These are phyloP conservation scores for Phacellophora camtschatica DNA, from an alignment of 30 jellyfish, hydroid and myxozoan species.

Conservation along the genomic window DNA sequence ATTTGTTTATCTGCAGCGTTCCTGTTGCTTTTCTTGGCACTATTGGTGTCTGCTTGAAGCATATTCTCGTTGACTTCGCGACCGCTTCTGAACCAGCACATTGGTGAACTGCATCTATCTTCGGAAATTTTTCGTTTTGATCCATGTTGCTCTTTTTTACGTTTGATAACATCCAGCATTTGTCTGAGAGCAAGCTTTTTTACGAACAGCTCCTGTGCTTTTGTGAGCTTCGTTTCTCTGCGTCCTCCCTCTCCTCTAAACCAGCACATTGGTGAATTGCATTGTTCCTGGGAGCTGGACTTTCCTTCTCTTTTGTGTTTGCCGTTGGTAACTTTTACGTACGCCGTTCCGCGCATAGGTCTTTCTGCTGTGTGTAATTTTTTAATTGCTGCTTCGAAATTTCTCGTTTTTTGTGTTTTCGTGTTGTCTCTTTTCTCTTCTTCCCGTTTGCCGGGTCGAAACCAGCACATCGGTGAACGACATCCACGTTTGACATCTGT, in stretches of 20 bases:
- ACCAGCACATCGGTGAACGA: constrained; percentile 53
- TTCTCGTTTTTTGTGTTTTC: constrained; percentile 3
- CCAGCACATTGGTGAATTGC: constrained; percentile 72
- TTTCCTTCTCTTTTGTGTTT: background rate
- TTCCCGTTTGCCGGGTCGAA: constrained; percentile 48
- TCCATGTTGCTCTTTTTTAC: no score
- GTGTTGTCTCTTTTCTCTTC: background rate
- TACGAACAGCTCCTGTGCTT: background rate
- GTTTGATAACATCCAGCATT: no score
- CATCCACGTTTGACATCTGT: constrained; percentile 14
- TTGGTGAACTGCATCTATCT: constrained; percentile 49
- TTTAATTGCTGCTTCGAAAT: constrained; percentile 50
- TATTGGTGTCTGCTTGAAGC: background rate
- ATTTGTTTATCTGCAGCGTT: no score
- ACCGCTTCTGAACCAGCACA: constrained; percentile 67
- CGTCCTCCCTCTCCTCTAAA: constrained; percentile 39
- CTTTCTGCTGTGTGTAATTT: constrained; percentile 23
- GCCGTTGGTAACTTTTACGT: background rate
- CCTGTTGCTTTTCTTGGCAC: no score
- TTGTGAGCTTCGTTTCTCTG: background rate
- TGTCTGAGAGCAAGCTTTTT: background rate
- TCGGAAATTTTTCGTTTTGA: no score
- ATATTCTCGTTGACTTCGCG: constrained; percentile 3
- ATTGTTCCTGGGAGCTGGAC: constrained; percentile 1
- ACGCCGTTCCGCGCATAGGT: background rate